These are phyloP conservation scores for Teleogryllus oceanicus DNA, from an alignment of 2,888 invertebrate genomes.

Conservation along the genomic window DNA sequence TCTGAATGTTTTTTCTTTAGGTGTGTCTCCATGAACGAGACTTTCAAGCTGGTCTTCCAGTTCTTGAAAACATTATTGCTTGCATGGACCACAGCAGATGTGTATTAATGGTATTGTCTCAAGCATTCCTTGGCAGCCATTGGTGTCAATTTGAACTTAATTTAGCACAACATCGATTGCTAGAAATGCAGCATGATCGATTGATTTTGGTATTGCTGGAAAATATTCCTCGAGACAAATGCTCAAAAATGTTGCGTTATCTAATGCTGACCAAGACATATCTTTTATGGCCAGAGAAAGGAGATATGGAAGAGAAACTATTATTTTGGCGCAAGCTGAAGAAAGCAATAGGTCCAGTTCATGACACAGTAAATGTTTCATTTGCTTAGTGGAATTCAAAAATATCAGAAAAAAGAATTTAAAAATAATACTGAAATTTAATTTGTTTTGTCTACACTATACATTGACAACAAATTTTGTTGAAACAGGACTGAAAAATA, in stretches of 20 bases:
- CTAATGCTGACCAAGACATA: slow-evolving; percentile 67
- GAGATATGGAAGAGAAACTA: slow-evolving; percentile 42
- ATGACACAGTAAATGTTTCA: neutral
- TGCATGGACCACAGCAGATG: slow-evolving; percentile 65
- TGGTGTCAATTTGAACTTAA: slow-evolving; percentile 75
- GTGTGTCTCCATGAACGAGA: slow-evolving; percentile 69
- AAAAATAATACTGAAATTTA: too few relatives aligned
- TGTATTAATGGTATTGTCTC: slow-evolving; percentile 62
- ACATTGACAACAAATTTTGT: too few relatives aligned
- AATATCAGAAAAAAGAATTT: too few relatives aligned
- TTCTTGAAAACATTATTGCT: slow-evolving; percentile 66
- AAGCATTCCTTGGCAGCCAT: slow-evolving; percentile 61
- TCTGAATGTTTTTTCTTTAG: slow-evolving; percentile 49
- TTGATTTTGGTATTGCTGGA: slow-evolving; percentile 63
- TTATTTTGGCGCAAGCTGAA: slow-evolving; percentile 53
- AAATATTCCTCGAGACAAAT: slow-evolving; percentile 57
- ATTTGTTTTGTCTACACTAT: too few relatives aligned
- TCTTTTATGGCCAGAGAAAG: slow-evolving; percentile 60
- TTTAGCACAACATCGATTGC: slow-evolving; percentile 62
- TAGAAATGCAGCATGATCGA: slow-evolving; percentile 60
- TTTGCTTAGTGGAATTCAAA: neutral
- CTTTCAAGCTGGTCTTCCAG: slow-evolving; percentile 65
- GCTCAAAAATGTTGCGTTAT: slow-evolving; percentile 62
- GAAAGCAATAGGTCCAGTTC: slow-evolving; percentile 11
- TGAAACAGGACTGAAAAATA: too few relatives aligned